Evolutionary conservation across 2,113 vertebrate species (phyloP), one percentile per base, ranked within the genome.

Genomic region (Pseudonaja textilis): DNA sequence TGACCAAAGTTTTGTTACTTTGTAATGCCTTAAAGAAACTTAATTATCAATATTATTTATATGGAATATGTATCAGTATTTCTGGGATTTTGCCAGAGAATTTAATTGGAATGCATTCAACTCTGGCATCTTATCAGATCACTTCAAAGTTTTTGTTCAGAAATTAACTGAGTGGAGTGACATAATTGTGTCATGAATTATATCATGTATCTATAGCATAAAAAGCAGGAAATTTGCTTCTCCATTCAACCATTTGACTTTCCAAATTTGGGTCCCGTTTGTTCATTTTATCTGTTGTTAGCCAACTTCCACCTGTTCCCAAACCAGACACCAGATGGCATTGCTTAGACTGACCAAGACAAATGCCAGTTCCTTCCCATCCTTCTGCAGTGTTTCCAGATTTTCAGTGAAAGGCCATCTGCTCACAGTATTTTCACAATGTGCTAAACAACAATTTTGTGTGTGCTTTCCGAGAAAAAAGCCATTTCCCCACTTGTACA

Each of bases 1-100:
- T 91, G 94, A 90, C 90, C 92, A 95, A 95, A 69, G 42, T 42
- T 50, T 69, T n/a, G 57, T 26, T 95, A 56, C 94, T 91, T 92
- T 93, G 52, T 25, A 95, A 95, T 57, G 57, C 87, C 95, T 94
- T 95, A 96, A 96, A 97, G 91, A 96, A 93, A 96, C 96, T 95
- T 94, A 87, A 92, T 94, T 93, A 96, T 92, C 39, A 56, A 4
- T 86, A 23, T 91, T 94, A 39, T 91, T 94, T 64, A 10, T 85
- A 89, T 89, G 59, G 34, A 91, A 90, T 87, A 95, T 57, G 12
- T 88, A 92, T 96, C 95, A 92, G 39, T 94, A 39, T 81, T 81
- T 81, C 16, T 39, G 93, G 95, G 94, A 96, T 92, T 91, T 50
- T 95, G 92, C 92, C 93, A 95, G 93, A 89, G 94, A 91, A 95